phyloP scores from a whole-genome alignment of 2,888 invertebrate genomes.

The Hirtodrosophila alboralis region DNA sequence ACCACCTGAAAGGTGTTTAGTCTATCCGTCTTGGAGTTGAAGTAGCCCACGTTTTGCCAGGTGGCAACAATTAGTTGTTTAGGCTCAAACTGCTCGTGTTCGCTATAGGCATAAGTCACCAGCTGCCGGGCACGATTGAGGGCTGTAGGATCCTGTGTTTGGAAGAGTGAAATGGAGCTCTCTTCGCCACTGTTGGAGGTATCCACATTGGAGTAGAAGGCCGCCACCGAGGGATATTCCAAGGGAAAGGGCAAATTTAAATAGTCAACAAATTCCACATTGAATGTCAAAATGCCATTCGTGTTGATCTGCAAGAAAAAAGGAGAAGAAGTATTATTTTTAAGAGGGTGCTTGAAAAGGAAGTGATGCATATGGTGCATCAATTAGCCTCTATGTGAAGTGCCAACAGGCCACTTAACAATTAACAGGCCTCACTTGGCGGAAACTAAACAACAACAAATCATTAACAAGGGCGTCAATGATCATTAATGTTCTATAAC shows the following conservation, averaged over 20 bases:
- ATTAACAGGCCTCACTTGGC: slow-evolving; percentile 59
- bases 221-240: slow-evolving; percentile 94
- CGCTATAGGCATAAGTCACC: slow-evolving; percentile 90
- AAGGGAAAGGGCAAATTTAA: slow-evolving; percentile 95
- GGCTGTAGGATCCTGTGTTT: slow-evolving; percentile 87
- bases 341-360: slow-evolving; percentile 18
- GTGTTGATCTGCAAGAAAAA: slow-evolving; percentile 90
- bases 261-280: slow-evolving; percentile 93
- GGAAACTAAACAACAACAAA: slow-evolving; percentile 78
- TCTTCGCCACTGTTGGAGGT: slow-evolving; percentile 85
- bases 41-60: slow-evolving; percentile 94
- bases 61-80: slow-evolving; percentile 93
- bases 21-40: slow-evolving; percentile 87
- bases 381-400: slow-evolving; percentile 52
- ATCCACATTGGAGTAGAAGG: slow-evolving; percentile 96
- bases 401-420: slow-evolving; percentile 71
- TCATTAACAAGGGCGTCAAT: slow-evolving; percentile 61
- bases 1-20: slow-evolving; percentile 93
- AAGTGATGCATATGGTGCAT: slow-evolving; percentile 64
- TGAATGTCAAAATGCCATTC: slow-evolving; percentile 95
- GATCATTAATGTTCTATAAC: slow-evolving; percentile 35
- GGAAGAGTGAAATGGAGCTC: slow-evolving; percentile 90
- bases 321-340: slow-evolving; percentile 5
- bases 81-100: slow-evolving; percentile 90
- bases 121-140: slow-evolving; percentile 88